These are phyloP conservation scores for Pristionchus mayeri DNA, from an alignment of 2,888 invertebrate genomes.

Conservation along the genomic window DNA sequence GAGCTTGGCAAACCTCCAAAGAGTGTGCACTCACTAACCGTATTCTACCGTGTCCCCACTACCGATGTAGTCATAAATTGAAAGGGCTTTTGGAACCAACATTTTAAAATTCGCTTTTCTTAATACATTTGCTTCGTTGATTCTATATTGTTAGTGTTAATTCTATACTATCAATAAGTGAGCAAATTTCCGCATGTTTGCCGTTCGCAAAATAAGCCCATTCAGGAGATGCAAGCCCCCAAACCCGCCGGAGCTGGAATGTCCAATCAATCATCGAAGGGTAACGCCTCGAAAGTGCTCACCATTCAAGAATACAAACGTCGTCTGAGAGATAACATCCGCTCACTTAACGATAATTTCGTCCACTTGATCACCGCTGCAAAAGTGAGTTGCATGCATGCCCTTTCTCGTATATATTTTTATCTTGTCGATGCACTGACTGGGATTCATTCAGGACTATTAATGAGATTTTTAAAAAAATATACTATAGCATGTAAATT, in stretches of 20 bases:
- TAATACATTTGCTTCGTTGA: no score
- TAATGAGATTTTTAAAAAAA: neutral
- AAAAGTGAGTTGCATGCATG: slow-evolving; percentile 59
- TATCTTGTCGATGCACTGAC: neutral
- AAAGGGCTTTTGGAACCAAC: no score
- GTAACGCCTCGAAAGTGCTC: slow-evolving; percentile 41
- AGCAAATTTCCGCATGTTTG: no score
- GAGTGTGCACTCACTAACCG: no score
- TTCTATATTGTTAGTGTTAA: no score
- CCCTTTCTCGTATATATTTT: neutral
- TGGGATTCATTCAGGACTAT: no score
- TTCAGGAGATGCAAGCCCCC: slow-evolving; percentile 18
- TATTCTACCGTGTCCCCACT: no score
- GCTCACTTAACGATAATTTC: slow-evolving; percentile 97
- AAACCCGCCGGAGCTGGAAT: slow-evolving; percentile 2
- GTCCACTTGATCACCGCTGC: slow-evolving; percentile 83
- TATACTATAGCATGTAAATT: neutral
- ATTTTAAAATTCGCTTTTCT: no score
- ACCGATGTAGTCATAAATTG: no score
- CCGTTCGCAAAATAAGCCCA: no score
- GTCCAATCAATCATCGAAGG: slow-evolving; percentile 7
- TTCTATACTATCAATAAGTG: no score
- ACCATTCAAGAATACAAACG: slow-evolving; percentile 89
- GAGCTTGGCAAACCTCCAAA: neutral
- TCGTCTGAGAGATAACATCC: slow-evolving; percentile 93